Percentiles rank a stretch among this genome's conserved stretches.
These are phyloP conservation scores for Orcinus orca DNA, from an alignment of 2,113 vertebrate species.

Conservation along the genomic window DNA sequence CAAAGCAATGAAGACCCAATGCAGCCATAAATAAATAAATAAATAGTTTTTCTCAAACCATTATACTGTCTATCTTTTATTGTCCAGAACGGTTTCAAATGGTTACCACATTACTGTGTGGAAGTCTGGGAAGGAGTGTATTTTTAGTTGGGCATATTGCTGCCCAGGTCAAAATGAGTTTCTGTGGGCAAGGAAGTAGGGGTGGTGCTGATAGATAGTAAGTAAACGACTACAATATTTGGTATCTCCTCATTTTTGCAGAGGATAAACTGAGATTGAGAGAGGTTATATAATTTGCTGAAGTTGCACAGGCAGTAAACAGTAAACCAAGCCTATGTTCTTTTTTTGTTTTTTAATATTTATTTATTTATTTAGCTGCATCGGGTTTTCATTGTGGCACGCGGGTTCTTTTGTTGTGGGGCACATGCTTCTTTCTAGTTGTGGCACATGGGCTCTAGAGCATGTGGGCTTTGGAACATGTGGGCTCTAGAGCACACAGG, in stretches of 20 bases:
- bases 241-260: not conserved
- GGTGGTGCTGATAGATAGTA: not conserved
- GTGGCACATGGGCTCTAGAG: too few relatives aligned
- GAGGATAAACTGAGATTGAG: not conserved
- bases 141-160: not conserved
- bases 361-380: too few relatives aligned
- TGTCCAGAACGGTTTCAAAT: not conserved
- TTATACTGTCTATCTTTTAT: not conserved
- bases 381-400: too few relatives aligned
- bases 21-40: too few relatives aligned
- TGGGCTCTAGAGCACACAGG: too few relatives aligned
- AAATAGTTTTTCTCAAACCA: not conserved
- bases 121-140: not conserved
- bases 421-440: too few relatives aligned
- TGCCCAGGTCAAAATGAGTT: not conserved
- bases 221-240: not conserved
- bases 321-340: not conserved
- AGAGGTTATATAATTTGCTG: not conserved
- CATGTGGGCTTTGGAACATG: too few relatives aligned
- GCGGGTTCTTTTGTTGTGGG: too few relatives aligned
- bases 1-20: too few relatives aligned
- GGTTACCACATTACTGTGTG: not conserved
- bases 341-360: too few relatives aligned
- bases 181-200: not conserved
- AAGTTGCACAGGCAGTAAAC: not conserved